Conservation (phyloP, 2,113 vertebrate species). For the Gorsachius goisagi region DNA sequence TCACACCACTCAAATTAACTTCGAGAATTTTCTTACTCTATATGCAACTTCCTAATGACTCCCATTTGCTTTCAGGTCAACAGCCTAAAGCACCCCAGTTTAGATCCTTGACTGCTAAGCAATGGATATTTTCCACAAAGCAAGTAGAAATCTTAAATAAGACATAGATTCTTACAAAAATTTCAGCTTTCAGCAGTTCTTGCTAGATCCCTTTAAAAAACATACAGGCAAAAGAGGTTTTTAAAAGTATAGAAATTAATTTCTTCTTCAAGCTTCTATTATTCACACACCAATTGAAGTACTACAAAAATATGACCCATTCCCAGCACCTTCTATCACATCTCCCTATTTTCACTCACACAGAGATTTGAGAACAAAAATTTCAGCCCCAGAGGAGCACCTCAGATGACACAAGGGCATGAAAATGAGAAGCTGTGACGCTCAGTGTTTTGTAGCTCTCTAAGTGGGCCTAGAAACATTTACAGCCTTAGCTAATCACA, state of each 20-base stretch:
- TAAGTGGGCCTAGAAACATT: conserved; percentile 46
- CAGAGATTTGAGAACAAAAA: background rate
- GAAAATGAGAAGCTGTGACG: background rate
- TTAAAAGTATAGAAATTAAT: background rate
- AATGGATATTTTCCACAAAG: background rate
- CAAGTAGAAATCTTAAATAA: background rate
- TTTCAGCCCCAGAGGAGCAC: background rate
- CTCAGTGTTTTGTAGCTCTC: conserved; percentile 10
- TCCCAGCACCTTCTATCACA: background rate
- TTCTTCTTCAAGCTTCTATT: background rate
- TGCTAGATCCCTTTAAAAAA: background rate
- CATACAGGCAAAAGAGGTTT: background rate
- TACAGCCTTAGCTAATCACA: conserved; percentile 54
- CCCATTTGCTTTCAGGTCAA: background rate
- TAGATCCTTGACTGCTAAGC: background rate
- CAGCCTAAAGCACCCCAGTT: background rate
- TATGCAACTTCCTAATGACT: background rate
- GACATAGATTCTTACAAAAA: background rate
- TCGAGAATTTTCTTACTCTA: background rate
- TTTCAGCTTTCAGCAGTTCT: background rate
- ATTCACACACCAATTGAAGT: background rate
- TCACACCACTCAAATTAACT: background rate
- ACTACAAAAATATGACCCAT: background rate
- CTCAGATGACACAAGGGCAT: background rate
- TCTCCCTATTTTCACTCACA: background rate